Evolutionary conservation across 1,140 invertebrate species (phyloP).

Genomic region (Calycopis cecrops): DNA sequence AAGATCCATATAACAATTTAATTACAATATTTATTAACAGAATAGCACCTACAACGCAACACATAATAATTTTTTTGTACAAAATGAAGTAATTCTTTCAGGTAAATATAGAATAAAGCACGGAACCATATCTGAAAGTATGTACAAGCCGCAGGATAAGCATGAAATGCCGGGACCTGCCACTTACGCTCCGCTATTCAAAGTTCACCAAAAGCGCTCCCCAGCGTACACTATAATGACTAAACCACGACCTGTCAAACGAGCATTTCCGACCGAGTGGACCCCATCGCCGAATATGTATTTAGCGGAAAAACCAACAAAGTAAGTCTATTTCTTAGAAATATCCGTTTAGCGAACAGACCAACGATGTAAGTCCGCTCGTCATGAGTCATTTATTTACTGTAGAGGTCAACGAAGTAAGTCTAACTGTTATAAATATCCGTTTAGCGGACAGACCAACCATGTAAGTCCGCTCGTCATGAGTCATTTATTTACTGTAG

Average conservation of each 20-base stretch:
- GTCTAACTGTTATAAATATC: too few relatives aligned
- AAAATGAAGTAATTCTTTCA: slow-evolving; percentile 19
- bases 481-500: too few relatives aligned
- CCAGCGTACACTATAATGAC: slow-evolving; percentile 42
- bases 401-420: too few relatives aligned
- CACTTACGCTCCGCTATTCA: slow-evolving; percentile 25
- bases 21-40: too few relatives aligned
- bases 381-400: too few relatives aligned
- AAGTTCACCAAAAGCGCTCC: slow-evolving; percentile 29
- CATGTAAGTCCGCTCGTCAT: too few relatives aligned
- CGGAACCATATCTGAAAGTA: slow-evolving; percentile 32
- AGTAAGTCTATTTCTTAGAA: slow-evolving; percentile 34
- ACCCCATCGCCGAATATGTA: slow-evolving; percentile 63
- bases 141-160: slow-evolving; percentile 26
- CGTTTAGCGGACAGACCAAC: too few relatives aligned
- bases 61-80: too few relatives aligned
- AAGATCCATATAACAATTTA: too few relatives aligned
- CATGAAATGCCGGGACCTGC: slow-evolving; percentile 45
- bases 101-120: slow-evolving; percentile 40
- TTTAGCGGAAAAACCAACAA: slow-evolving; percentile 36
- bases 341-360: too few relatives aligned
- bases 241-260: slow-evolving; percentile 31
- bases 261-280: slow-evolving; percentile 49
- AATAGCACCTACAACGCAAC: too few relatives aligned
- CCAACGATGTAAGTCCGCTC: too few relatives aligned